Evolutionary conservation across 2,888 invertebrate species (phyloP).

Genomic region (Pomacea canaliculata): DNA sequence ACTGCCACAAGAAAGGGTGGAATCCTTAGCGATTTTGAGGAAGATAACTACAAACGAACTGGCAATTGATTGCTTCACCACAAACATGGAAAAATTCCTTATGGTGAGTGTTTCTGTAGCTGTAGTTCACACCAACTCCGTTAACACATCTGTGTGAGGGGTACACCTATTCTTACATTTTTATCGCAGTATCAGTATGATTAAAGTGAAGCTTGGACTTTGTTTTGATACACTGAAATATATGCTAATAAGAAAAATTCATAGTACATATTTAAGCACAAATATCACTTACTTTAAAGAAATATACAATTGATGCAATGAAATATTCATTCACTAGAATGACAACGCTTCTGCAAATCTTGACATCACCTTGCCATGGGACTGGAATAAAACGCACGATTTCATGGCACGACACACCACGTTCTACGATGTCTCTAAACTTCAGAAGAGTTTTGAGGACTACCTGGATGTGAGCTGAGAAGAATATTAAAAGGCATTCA

Average conservation of each 20-base stretch:
- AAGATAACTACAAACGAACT: conserved; percentile 32
- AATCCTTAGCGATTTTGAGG: conserved; percentile 40
- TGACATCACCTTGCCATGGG: conserved; percentile 44
- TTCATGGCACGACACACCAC: conserved; percentile 41
- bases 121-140: too few species aligned
- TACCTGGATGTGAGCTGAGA: conserved; percentile 36
- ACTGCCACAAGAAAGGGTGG: conserved; percentile 32
- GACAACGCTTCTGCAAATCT: conserved; percentile 27
- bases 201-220: too few species aligned
- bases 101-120: conserved; percentile 29
- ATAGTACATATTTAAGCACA: too few species aligned
- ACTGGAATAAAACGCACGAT: conserved; percentile 36
- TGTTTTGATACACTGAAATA: too few species aligned
- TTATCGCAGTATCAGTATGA: too few species aligned
- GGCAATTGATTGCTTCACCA: conserved; percentile 44
- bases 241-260: too few species aligned
- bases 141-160: too few species aligned
- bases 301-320: too few species aligned
- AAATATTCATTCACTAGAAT: conserved; percentile 22
- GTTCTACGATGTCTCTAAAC: conserved; percentile 34
- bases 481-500: neutral
- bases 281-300: too few species aligned
- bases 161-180: too few species aligned
- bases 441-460: conserved; percentile 33
- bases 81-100: conserved; percentile 38